Evolutionary conservation across 2,888 invertebrate genomes (phyloP), one percentile per base, ranked within the genome.

Genomic region (Clepsis dumicolana): DNA sequence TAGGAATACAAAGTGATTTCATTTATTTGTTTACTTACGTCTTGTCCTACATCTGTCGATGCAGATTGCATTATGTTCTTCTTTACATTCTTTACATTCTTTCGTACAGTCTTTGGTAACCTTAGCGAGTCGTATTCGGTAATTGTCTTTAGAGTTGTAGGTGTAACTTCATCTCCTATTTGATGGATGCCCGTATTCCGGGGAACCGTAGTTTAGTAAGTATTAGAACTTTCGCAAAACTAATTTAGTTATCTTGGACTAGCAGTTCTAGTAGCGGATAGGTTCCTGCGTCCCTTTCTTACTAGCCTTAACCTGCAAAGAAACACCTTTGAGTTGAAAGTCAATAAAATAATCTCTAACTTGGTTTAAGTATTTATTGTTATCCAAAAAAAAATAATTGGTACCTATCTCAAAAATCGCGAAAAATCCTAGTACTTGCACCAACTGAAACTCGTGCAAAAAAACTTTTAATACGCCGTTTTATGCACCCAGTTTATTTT

Each of bases 41-140:
- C 35, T 16, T 44, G 32, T 48, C 64, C 64, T 48, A 25, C 32
- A 57, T 64, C 24, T 54, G 32, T 64, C 54, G 44, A 18, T 24
- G 7, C 8, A n/a, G 56, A 63, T 29, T 63, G 52, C 4, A 16
- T 44, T 5, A 44, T 44, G 16, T 16, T 18, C 41, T 4, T n/a
- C n/a, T n/a, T 38, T 38, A 38, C 5, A 38, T n/a, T 16, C n/a
- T 4, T 29, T 29, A 29, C 29, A 29, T 7, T 29, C 7, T 29
- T 29, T 3, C 29, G 29, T 29, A 29, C 7, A 29, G 0, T 35
- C 10, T 35, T 1, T 10, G 1, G 7, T 18, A 18, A 44, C 18
- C 8, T 44, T 18, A 44, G 18, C 44, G 44, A 18, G 8, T 18
- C 44, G 7, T 18, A 41, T 38, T n/a, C 38, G 38, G 0, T n/a